Base-by-base conservation (phyloP, 1,140 invertebrate species). In the Brachionus rubens region DNA sequence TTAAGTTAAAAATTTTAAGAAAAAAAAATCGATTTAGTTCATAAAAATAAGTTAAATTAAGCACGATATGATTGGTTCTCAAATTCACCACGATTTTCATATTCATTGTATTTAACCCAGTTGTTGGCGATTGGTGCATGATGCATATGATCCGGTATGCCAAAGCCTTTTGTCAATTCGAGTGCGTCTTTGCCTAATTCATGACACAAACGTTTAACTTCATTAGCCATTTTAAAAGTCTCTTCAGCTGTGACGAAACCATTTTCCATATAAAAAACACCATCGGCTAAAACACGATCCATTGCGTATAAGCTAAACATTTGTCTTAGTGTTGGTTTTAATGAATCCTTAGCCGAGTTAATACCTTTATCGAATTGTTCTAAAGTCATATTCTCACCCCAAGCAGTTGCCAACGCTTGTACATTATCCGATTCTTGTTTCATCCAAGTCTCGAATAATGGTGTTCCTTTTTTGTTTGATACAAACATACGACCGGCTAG, bases 111-210 rank as follows among this genome's bases (percentile, higher is more conserved):
- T 43, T 76, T 65, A 3, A 82, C 79, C 82, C 82, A 83, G 75
- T 83, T 79, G 12, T 72, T 75, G n/a, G 80, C 80, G 50, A 82
- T 82, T 7, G 82, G 82, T 9, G 81, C 82, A 48, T 80, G 79
- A 12, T 82, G 76, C 81, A 83, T 81, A 10, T 77, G 24, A 24
- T 81, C 80, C 7, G 78, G 76, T 59, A 83, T 79, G 40, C 78
- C 81, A 78, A 83, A 83, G 36, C 80, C 80, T 9, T 83, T 81
- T 46, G 78, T 78, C 7, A 83, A 78, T 16, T 78, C 77, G 14
- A 82, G 77, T 28, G 80, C 78, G 46, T 81, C 77, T 14, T 78
- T 77, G 3, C 77, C 78, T 26, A 83, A 56, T 30, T 80, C 78
- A 21, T 62, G 67, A 67, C 81, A 82, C 50, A 82, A 75, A 36